Evolutionary conservation across 2,113 vertebrate genomes (phyloP).

Genomic region (Melanotaenia duboulayi): DNA sequence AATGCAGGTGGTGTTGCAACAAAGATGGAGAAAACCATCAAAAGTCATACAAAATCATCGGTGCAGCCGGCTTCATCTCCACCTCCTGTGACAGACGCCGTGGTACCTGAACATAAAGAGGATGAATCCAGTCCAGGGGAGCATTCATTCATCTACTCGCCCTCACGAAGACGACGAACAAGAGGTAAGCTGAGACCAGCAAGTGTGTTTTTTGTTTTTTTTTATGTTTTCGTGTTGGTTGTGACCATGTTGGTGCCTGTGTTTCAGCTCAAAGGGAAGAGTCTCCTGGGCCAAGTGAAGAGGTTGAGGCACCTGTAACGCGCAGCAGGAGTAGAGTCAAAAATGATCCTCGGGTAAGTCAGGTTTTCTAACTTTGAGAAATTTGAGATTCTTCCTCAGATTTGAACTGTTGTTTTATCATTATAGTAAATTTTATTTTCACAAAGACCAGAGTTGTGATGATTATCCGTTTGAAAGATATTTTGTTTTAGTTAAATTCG

Average conservation of each 20-base stretch:
- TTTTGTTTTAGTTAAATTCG: too few relatives aligned
- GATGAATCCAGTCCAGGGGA: constrained; percentile 55
- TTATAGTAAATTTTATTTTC: too few relatives aligned
- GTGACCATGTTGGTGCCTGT: constrained; percentile 16
- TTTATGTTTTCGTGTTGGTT: background rate
- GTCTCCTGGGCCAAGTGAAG: constrained; percentile 38
- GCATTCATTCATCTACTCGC: constrained; percentile 83
- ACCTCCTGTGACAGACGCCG: constrained; percentile 21
- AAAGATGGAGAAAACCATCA: constrained; percentile 59
- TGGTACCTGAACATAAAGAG: constrained; percentile 47
- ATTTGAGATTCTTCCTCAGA: too few relatives aligned
- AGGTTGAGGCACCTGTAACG: constrained; percentile 34
- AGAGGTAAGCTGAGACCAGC: constrained; percentile 81
- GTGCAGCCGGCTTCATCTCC: constrained; percentile 20
- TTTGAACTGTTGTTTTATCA: too few relatives aligned
- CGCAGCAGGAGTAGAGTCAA: constrained; percentile 63
- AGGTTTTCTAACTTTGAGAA: too few relatives aligned
- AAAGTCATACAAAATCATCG: constrained; percentile 41
- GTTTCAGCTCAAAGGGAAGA: constrained; percentile 60
- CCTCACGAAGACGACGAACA: constrained; percentile 82
- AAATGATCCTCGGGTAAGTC: constrained; percentile 45
- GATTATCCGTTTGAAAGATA: too few relatives aligned
- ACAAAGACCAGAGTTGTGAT: too few relatives aligned
- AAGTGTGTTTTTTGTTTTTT: background rate
- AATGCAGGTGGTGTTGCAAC: constrained; percentile 29